Conservation (phyloP, 2,113 vertebrate species). For the Arvicanthis niloticus region DNA sequence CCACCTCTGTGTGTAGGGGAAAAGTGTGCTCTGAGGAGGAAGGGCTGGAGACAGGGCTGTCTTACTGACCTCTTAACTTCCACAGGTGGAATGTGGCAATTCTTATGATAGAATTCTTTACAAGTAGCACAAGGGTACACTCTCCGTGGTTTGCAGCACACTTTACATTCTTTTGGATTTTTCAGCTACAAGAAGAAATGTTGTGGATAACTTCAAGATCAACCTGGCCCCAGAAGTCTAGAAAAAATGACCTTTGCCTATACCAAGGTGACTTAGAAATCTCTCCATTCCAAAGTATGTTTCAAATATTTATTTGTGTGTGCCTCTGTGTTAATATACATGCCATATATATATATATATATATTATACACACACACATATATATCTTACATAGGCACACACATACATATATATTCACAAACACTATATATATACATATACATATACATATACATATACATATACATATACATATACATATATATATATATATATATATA, state of each 20-base stretch:
- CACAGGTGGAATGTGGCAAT: constrained; percentile 91
- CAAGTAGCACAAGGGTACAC: constrained; percentile 94
- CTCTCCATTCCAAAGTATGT: background rate
- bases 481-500: no score
- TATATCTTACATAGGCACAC: no score
- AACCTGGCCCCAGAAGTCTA: background rate
- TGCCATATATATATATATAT: background rate
- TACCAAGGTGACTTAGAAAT: background rate
- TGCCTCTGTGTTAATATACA: background rate
- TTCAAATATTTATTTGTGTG: background rate
- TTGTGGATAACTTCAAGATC: background rate
- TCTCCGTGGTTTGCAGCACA: constrained; percentile 87
- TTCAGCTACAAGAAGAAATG: constrained; percentile 54
- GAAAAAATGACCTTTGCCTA: background rate
- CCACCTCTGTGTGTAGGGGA: background rate
- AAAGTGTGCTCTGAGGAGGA: background rate
- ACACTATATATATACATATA: background rate
- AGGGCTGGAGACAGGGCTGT: background rate
- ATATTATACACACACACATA: background rate
- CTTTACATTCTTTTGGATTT: constrained; percentile 92
- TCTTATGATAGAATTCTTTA: constrained; percentile 91
- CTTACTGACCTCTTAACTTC: constrained; percentile 69
- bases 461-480: no score
- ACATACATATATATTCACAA: background rate
- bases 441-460: background rate